phyloP scores from a whole-genome alignment of 2,888 invertebrate species.

The Pseudococcus viburni region DNA sequence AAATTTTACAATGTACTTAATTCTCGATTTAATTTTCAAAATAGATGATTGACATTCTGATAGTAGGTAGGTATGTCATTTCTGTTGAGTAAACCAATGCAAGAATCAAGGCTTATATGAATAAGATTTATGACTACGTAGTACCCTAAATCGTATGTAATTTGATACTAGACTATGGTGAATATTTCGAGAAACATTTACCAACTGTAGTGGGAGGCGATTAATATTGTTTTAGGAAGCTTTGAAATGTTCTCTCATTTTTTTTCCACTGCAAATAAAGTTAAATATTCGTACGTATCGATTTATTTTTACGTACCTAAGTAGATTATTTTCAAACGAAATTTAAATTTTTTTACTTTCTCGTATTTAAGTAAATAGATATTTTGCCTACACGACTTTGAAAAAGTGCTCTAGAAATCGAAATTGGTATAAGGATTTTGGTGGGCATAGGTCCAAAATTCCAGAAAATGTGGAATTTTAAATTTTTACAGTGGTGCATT shows the following conservation, averaged over 20 bases:
- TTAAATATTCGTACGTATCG: conserved; percentile 16
- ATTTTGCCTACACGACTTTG: background rate
- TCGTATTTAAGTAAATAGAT: background rate
- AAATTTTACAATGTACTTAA: too few relatives aligned
- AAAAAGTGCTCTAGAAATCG: too few relatives aligned
- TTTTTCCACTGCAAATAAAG: conserved; percentile 10
- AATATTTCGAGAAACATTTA: background rate
- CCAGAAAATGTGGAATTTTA: too few relatives aligned
- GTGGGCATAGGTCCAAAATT: too few relatives aligned
- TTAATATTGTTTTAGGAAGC: conserved; percentile 39
- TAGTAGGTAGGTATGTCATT: background rate
- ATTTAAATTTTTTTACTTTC: background rate
- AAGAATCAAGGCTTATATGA: conserved; percentile 2
- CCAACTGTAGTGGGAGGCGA: conserved; percentile 12
- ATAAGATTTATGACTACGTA: conserved; percentile 33
- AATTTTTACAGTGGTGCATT: too few relatives aligned
- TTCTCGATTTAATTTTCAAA: background rate
- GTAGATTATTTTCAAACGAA: background rate
- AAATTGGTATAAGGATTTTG: too few relatives aligned
- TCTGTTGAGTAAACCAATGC: conserved; percentile 27
- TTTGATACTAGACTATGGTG: background rate
- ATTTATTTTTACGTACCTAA: conserved; percentile 15
- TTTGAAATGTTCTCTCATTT: conserved; percentile 46
- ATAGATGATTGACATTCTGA: conserved; percentile 36
- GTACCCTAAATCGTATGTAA: conserved; percentile 36